Evolutionary conservation across 2,113 vertebrate genomes (phyloP).

Genomic region (Romanogobio albipinnatus): DNA sequence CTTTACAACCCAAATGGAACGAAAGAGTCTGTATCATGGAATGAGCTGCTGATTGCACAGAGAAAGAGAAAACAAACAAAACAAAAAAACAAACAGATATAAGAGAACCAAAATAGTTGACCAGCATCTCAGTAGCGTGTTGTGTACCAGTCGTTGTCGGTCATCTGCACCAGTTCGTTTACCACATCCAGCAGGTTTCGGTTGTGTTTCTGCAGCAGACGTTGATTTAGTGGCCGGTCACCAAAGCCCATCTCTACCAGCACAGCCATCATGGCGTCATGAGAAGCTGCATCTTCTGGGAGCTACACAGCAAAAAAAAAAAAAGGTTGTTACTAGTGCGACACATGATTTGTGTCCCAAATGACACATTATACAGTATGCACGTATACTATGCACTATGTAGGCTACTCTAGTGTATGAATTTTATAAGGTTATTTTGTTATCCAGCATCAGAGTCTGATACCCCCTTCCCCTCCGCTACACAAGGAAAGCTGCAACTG

Average conservation of each 20-base stretch:
- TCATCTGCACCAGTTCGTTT: slow-evolving; percentile 90
- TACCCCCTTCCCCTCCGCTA: no score
- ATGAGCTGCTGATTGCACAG: slow-evolving; percentile 20
- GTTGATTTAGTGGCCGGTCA: slow-evolving; percentile 86
- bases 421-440: neutral
- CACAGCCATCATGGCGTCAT: slow-evolving; percentile 87
- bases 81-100: neutral
- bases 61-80: neutral
- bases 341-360: neutral
- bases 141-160: slow-evolving; percentile 86
- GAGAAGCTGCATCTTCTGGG: slow-evolving; percentile 79
- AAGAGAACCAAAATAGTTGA: neutral
- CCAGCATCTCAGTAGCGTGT: slow-evolving; percentile 79
- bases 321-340: neutral
- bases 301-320: slow-evolving; percentile 59
- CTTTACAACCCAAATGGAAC: slow-evolving; percentile 23
- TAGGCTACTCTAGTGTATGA: neutral
- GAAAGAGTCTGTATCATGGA: slow-evolving; percentile 23
- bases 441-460: no score
- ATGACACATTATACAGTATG: neutral
- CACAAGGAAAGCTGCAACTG: no score
- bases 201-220: slow-evolving; percentile 86
- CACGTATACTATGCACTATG: neutral
- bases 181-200: slow-evolving; percentile 89
- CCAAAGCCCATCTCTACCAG: slow-evolving; percentile 97